Percentiles rank a stretch among this genome's conserved stretches.
These are phyloP conservation scores for Drosophila infuscata DNA, from an alignment of 2,888 invertebrate species.

Conservation along the genomic window DNA sequence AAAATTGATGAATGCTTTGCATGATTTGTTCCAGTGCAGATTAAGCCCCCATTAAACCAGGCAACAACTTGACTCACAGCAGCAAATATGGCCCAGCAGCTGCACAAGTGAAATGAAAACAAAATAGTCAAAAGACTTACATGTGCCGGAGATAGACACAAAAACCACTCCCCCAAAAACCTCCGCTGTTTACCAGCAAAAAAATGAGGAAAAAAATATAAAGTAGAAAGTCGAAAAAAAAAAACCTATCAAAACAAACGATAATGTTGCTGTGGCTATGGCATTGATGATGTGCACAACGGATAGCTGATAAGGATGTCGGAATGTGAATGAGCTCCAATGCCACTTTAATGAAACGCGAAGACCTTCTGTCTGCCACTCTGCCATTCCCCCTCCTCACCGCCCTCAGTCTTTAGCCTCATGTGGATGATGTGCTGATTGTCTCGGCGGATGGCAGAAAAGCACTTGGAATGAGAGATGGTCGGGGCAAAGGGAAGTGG, in stretches of 20 bases:
- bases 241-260: conserved; percentile 74
- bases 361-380: conserved; percentile 13
- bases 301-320: conserved; percentile 67
- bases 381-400: background rate
- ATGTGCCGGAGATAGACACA: conserved; percentile 26
- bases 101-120: conserved; percentile 41
- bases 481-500: conserved; percentile 4
- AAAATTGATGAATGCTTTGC: conserved; percentile 76
- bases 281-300: conserved; percentile 59
- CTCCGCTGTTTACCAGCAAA: background rate
- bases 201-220: conserved; percentile 1
- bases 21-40: conserved; percentile 57
- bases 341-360: conserved; percentile 64
- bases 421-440: conserved; percentile 69
- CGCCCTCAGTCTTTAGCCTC: background rate
- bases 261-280: conserved; percentile 57
- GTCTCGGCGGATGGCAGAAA: conserved; percentile 39
- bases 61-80: conserved; percentile 16
- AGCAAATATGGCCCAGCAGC: conserved; percentile 35
- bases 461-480: background rate
- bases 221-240: conserved; percentile 16
- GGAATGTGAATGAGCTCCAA: conserved; percentile 45
- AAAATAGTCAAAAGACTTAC: conserved; percentile 36
- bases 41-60: conserved; percentile 32
- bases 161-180: background rate